phyloP scores from a whole-genome alignment of 2,888 invertebrate species.

The Malacosoma neustria region DNA sequence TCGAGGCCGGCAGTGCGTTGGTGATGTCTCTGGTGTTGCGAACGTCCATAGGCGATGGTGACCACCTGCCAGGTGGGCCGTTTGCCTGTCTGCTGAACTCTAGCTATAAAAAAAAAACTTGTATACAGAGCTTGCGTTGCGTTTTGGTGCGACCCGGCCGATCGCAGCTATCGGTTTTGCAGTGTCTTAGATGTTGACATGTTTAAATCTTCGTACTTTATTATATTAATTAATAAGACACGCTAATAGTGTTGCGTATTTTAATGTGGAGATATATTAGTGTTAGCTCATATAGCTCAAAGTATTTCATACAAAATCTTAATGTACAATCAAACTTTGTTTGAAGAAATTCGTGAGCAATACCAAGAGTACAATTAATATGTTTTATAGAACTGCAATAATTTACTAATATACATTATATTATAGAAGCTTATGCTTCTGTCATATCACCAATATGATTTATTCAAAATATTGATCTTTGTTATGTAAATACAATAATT shows the following conservation, averaged over 20 bases:
- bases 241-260: slow-evolving; percentile 2
- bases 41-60: no score
- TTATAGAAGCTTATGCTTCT: slow-evolving; percentile 27
- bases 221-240: slow-evolving; percentile 4
- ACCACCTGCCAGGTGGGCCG: no score
- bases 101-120: no score
- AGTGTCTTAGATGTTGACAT: neutral
- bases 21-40: no score
- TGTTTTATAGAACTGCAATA: slow-evolving; percentile 35
- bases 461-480: slow-evolving; percentile 32
- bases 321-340: slow-evolving; percentile 39
- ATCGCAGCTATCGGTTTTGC: neutral
- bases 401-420: slow-evolving; percentile 16
- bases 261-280: slow-evolving; percentile 20
- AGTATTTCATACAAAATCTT: slow-evolving; percentile 23
- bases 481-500: slow-evolving; percentile 42
- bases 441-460: slow-evolving; percentile 43
- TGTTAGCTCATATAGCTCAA: slow-evolving; percentile 38
- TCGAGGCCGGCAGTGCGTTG: no score
- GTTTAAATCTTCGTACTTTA: neutral
- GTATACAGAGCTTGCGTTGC: neutral
- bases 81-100: no score
- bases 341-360: slow-evolving; percentile 42
- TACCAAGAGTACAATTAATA: slow-evolving; percentile 51
- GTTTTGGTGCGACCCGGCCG: neutral